phyloP scores from a whole-genome alignment of 2,113 vertebrate genomes.

The Myrmecophaga tridactyla region DNA sequence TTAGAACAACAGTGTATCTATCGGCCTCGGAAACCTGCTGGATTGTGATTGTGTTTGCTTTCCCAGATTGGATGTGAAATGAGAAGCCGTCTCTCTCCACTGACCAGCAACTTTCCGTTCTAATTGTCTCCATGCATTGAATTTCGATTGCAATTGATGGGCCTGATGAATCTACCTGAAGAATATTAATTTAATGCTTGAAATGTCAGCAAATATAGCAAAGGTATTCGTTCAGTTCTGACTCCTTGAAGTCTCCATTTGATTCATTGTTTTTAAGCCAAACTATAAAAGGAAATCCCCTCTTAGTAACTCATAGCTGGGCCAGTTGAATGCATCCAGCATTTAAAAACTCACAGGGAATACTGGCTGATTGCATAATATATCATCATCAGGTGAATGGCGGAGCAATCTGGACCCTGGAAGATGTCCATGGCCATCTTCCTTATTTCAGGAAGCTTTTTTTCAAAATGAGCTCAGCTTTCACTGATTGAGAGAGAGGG shows the following conservation, averaged over 20 bases:
- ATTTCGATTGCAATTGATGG: conserved; percentile 73
- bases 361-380: rapidly evolving
- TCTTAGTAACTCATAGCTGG: background rate
- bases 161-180: conserved; percentile 72
- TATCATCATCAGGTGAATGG: rapidly evolving
- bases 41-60: conserved; percentile 26
- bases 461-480: background rate
- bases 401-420: rapidly evolving
- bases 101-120: conserved; percentile 47
- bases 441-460: background rate
- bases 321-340: background rate
- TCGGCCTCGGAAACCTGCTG: conserved; percentile 18
- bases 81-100: conserved; percentile 67
- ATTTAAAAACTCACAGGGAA: background rate
- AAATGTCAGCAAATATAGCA: conserved; percentile 66
- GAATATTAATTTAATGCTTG: conserved; percentile 80
- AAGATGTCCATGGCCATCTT: rapidly evolving
- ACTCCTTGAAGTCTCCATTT: conserved; percentile 14
- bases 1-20: conserved; percentile 49
- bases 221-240: conserved; percentile 14
- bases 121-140: conserved; percentile 58
- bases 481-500: background rate
- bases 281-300: background rate
- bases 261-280: background rate
- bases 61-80: conserved; percentile 68